Evolutionary conservation across 2,888 invertebrate genomes (phyloP).

Genomic region (Diarsia mendica): DNA sequence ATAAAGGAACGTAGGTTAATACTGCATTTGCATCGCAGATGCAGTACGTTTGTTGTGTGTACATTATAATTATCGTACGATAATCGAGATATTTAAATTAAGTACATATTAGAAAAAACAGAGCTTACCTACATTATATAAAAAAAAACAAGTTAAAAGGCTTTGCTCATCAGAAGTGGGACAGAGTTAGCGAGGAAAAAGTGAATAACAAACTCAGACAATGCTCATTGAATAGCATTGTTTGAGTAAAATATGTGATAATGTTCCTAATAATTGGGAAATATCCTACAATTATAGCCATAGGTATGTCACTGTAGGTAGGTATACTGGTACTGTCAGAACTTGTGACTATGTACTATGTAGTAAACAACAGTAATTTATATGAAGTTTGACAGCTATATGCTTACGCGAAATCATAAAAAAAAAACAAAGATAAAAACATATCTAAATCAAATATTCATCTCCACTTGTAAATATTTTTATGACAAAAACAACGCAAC

Average conservation of each 20-base stretch:
- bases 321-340: neutral
- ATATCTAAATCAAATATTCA: neutral
- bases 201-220: too few species aligned
- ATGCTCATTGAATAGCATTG: neutral
- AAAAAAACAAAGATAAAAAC: neutral
- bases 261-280: neutral
- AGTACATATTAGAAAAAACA: neutral
- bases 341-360: neutral
- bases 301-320: neutral
- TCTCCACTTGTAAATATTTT: neutral
- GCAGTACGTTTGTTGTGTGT: neutral
- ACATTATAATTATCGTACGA: neutral
- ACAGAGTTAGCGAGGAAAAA: neutral
- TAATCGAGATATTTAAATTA: neutral
- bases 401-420: neutral
- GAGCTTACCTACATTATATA: too few species aligned
- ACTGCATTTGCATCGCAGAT: slow-evolving; percentile 21
- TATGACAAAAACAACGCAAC: neutral
- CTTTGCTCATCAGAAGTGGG: neutral
- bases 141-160: neutral
- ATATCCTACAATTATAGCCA: neutral
- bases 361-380: slow-evolving; percentile 11
- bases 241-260: too few species aligned
- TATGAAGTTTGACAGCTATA: neutral
- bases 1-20: slow-evolving; percentile 28